Evolutionary conservation across 2,888 invertebrate genomes (phyloP).

Genomic region (Sinohyriopsis cumingii): DNA sequence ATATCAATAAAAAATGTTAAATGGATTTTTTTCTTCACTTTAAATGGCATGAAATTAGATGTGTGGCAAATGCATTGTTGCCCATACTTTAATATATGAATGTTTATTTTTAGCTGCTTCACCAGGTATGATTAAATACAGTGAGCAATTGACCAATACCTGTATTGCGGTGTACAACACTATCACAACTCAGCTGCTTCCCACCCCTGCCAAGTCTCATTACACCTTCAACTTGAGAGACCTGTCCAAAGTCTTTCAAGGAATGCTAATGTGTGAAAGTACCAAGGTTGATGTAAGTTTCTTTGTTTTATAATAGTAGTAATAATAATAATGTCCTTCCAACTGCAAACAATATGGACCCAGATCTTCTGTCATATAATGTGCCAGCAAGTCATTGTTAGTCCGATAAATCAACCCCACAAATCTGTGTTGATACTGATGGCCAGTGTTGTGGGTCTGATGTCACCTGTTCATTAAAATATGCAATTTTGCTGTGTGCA

Average conservation of each 20-base stretch:
- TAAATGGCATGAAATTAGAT: no score
- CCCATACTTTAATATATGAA: not conserved
- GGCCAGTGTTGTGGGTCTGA: no score
- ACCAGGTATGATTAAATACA: slow-evolving; percentile 36
- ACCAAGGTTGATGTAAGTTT: slow-evolving; percentile 63
- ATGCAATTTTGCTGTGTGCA: no score
- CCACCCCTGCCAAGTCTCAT: slow-evolving; percentile 72
- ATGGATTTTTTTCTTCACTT: no score
- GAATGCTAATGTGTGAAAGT: slow-evolving; percentile 70
- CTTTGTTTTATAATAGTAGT: not conserved
- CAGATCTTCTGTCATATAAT: no score
- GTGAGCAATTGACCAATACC: slow-evolving; percentile 61
- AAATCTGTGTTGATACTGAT: no score
- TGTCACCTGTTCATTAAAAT: no score
- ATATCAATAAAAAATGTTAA: no score
- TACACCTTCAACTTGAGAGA: slow-evolving; percentile 73
- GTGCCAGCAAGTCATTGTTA: no score
- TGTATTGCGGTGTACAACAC: slow-evolving; percentile 68
- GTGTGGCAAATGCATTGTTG: no score
- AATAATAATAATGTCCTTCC: not conserved
- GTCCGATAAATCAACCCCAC: no score
- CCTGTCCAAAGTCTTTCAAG: slow-evolving; percentile 72
- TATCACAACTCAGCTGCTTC: slow-evolving; percentile 69
- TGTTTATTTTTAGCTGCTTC: slow-evolving; percentile 37
- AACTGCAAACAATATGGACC: not conserved